Evolutionary conservation across 2,113 vertebrate genomes (phyloP).

Genomic region (Glaucidium brasilianum): DNA sequence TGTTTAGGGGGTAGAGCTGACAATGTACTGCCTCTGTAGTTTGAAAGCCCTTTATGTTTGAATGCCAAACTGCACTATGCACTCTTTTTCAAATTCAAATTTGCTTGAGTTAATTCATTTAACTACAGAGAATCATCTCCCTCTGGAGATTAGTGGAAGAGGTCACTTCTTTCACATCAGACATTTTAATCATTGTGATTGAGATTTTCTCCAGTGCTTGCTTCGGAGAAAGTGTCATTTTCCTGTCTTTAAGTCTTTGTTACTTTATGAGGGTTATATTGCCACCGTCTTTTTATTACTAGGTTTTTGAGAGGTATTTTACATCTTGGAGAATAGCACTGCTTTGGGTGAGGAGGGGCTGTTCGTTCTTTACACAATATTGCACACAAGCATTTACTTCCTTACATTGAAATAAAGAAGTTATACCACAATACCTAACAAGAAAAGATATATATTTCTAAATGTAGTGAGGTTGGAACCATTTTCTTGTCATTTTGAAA

Average conservation of each 20-base stretch:
- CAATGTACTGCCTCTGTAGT: background rate
- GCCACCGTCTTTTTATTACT: background rate
- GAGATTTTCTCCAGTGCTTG: background rate
- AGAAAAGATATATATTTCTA: background rate
- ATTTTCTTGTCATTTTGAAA: background rate
- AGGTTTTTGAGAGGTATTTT: background rate
- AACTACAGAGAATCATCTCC: background rate
- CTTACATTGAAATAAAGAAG: background rate
- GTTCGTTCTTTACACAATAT: background rate
- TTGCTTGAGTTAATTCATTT: background rate
- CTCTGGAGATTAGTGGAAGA: background rate
- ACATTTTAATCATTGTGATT: background rate
- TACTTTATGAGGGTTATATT: background rate
- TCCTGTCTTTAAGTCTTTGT: background rate
- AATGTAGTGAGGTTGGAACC: background rate
- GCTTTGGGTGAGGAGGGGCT: accelerated
- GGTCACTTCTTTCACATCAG: background rate
- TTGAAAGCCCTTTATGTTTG: background rate
- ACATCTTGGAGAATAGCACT: background rate
- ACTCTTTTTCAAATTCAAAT: background rate
- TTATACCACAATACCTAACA: background rate
- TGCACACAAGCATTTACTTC: background rate
- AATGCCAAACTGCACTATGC: background rate
- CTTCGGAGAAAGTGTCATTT: background rate
- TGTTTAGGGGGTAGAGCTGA: background rate